A percentile compares a stretch with the other conserved stretches of the same genome.
Conservation (phyloP, 2,797 vertebrate genomes). For the Sebastes trivittatus region DNA sequence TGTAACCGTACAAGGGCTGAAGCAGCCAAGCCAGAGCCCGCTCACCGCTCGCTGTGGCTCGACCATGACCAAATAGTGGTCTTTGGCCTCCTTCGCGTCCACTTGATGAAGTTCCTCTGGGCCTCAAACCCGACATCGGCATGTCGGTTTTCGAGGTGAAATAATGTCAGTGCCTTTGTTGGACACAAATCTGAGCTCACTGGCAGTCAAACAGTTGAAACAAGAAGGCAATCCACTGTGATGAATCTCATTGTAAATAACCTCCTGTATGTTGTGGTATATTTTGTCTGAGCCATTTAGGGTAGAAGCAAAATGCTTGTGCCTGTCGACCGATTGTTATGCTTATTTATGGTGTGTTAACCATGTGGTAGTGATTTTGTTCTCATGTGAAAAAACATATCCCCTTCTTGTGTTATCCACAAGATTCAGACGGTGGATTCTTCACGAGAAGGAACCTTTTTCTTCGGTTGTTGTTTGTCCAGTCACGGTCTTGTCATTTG, state of each 20-base stretch:
- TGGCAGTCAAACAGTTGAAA: constrained; percentile 19
- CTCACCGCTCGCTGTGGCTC: constrained; percentile 50
- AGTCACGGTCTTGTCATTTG: neutral
- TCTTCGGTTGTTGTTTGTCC: neutral
- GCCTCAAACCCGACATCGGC: constrained; percentile 42
- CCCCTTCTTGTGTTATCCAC: constrained; percentile 22
- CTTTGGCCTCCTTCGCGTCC: constrained; percentile 34
- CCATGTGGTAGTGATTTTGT: constrained; percentile 56
- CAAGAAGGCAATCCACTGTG: constrained; percentile 4
- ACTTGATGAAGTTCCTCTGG: constrained; percentile 30
- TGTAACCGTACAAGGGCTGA: constrained; percentile 29
- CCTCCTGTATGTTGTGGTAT: constrained; percentile 44
- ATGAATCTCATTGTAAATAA: constrained; percentile 37
- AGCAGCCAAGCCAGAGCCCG: constrained; percentile 54
- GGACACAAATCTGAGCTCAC: constrained; percentile 18
- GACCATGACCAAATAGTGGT: constrained; percentile 56
- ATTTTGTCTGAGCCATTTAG: constrained; percentile 55
- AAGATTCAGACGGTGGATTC: constrained; percentile 31
- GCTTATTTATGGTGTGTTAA: constrained; percentile 52
- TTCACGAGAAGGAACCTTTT: neutral
- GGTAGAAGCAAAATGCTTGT: constrained; percentile 2
- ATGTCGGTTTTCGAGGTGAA: constrained; percentile 49
- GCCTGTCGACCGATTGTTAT: neutral
- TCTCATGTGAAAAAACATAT: constrained; percentile 14
- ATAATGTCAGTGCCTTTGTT: constrained; percentile 22